Evolutionary conservation across 2,113 vertebrate genomes (phyloP).

Genomic region (Cynoglossus semilaevis): DNA sequence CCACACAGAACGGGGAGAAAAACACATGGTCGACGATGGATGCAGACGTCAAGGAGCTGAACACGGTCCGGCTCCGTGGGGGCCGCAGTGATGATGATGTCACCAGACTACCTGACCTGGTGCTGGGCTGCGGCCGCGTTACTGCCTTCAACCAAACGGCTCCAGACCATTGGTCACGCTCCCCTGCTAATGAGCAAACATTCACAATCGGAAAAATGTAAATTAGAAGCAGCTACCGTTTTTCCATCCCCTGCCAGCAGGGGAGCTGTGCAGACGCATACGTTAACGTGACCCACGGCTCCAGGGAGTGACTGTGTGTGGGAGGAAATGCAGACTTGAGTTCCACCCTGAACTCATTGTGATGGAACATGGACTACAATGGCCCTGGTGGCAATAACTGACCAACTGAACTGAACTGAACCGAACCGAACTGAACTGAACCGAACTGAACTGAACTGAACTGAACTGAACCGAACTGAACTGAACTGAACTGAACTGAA

Average conservation of each 20-base stretch:
- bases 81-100: no score
- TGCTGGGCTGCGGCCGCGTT: constrained; percentile 53
- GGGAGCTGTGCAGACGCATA: constrained; percentile 71
- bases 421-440: no score
- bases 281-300: constrained; percentile 51
- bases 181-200: constrained; percentile 46
- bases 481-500: no score
- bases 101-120: constrained; percentile 50
- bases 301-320: constrained; percentile 35
- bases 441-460: no score
- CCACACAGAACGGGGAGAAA: constrained; percentile 36
- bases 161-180: constrained; percentile 53
- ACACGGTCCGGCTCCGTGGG: constrained; percentile 37
- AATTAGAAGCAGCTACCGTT: constrained; percentile 37
- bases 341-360: constrained; percentile 38
- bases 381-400: constrained; percentile 30
- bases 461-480: no score
- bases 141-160: constrained; percentile 55
- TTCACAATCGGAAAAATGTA: constrained; percentile 36
- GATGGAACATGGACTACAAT: constrained; percentile 22
- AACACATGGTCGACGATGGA: constrained; percentile 59
- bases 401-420: no score
- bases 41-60: constrained; percentile 42
- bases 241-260: constrained; percentile 61
- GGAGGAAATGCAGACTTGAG: constrained; percentile 46